Conservation (phyloP, 2,797 vertebrate species). For the Fratercula arctica region DNA sequence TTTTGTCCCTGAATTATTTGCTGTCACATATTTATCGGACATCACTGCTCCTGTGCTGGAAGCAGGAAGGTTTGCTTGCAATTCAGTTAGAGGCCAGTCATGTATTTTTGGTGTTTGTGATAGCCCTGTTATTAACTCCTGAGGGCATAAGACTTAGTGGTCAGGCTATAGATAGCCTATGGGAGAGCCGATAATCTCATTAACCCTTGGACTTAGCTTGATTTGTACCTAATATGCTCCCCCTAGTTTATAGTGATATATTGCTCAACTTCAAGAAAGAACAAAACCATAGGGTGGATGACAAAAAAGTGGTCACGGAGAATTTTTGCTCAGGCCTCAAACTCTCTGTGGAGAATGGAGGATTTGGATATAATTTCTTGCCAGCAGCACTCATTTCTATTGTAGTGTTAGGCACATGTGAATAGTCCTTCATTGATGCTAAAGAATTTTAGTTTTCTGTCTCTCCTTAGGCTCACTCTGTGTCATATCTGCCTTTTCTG, state of each 20-base stretch:
- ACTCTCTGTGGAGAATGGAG: not conserved
- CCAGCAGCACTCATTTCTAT: not conserved
- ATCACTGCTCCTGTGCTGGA: not conserved
- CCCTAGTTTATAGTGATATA: not conserved
- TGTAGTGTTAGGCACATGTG: not conserved
- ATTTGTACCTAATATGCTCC: not conserved
- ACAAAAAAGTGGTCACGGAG: not conserved
- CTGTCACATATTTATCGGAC: not conserved
- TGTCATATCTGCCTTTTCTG: not conserved
- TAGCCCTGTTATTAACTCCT: not conserved
- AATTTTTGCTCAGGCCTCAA: not conserved
- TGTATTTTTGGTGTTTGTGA: not conserved
- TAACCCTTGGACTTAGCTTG: not conserved
- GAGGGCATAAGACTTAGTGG: not conserved
- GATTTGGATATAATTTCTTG: not conserved
- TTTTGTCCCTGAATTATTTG: not conserved
- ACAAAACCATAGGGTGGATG: not conserved
- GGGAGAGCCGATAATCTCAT: not conserved
- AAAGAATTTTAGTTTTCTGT: not conserved
- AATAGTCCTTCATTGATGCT: not conserved
- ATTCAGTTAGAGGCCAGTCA: not conserved
- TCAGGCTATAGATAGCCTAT: constrained; percentile 9
- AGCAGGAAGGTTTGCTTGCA: not conserved
- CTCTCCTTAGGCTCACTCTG: not conserved
- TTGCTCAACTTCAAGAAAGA: not conserved